Evolutionary conservation across 2,113 vertebrate species (phyloP).

Genomic region (Albula goreensis): DNA sequence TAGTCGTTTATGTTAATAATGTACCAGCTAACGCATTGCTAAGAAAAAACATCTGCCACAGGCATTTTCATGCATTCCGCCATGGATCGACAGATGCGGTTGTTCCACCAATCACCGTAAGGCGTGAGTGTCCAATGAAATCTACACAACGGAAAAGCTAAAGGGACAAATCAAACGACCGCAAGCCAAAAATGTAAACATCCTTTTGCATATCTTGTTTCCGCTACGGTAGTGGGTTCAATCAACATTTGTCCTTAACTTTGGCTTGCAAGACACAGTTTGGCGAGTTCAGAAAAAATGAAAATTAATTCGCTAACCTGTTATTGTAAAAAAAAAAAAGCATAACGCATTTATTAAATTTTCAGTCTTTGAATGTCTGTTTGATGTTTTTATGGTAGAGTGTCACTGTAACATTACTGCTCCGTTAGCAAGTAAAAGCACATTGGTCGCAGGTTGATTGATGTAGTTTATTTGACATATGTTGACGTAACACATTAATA

Average conservation of each 20-base stretch:
- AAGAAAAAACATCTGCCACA: neutral
- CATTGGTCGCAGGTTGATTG: neutral
- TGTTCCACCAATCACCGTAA: conserved; percentile 55
- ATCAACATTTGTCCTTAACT: too few species aligned
- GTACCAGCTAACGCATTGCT: neutral
- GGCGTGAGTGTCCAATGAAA: conserved; percentile 3
- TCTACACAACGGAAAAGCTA: conserved; percentile 39
- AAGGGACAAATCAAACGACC: conserved; percentile 34
- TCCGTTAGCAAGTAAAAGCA: neutral
- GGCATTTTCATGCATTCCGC: conserved; percentile 12
- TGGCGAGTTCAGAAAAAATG: too few species aligned
- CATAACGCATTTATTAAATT: neutral
- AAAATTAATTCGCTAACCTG: too few species aligned
- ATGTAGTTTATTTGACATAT: too few species aligned
- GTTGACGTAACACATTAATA: too few species aligned
- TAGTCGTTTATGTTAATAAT: neutral
- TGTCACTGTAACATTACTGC: neutral
- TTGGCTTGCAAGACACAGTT: too few species aligned
- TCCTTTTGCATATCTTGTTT: neutral
- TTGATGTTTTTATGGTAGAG: neutral
- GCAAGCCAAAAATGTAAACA: neutral
- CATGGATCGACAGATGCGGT: neutral
- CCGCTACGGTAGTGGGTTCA: too few species aligned
- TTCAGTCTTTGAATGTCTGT: neutral
- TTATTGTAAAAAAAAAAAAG: too few species aligned